Percentiles rank a stretch among this genome's conserved stretches.
Conservation (phyloP, 2,113 vertebrate genomes). For the Atherinomorus stipes region DNA sequence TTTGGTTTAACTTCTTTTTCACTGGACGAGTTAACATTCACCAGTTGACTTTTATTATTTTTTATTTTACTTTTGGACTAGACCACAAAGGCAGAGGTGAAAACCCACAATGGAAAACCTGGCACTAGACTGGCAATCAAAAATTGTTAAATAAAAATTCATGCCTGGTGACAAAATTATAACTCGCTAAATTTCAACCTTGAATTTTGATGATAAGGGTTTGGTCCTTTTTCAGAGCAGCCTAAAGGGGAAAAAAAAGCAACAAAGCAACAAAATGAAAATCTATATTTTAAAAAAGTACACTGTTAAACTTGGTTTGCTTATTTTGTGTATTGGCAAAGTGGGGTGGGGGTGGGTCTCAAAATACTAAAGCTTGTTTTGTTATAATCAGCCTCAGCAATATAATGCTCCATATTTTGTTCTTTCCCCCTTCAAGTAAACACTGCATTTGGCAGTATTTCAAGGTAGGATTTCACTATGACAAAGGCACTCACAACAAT, state of each 20-base stretch:
- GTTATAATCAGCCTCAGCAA: conserved; percentile 35
- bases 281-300: not conserved
- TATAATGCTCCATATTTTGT: conserved; percentile 18
- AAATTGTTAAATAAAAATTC: no score
- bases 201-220: conserved; percentile 10
- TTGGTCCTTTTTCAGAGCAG: not conserved
- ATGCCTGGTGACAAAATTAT: conserved; percentile 2
- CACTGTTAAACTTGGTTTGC: conserved; percentile 35
- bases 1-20: no score
- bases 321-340: conserved; percentile 33
- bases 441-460: conserved; percentile 31
- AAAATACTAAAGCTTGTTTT: conserved; percentile 24
- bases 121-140: no score
- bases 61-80: no score
- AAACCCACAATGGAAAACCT: no score
- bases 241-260: not conserved
- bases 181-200: conserved; percentile 27
- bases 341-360: not conserved
- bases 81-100: no score
- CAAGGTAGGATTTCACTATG: conserved; percentile 56
- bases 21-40: no score
- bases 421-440: conserved; percentile 15
- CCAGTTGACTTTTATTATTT: no score
- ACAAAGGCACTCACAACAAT: conserved; percentile 55
- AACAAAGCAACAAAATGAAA: not conserved